Evolutionary conservation across 2,113 vertebrate genomes (phyloP).

Genomic region (Seriola rivoliana): DNA sequence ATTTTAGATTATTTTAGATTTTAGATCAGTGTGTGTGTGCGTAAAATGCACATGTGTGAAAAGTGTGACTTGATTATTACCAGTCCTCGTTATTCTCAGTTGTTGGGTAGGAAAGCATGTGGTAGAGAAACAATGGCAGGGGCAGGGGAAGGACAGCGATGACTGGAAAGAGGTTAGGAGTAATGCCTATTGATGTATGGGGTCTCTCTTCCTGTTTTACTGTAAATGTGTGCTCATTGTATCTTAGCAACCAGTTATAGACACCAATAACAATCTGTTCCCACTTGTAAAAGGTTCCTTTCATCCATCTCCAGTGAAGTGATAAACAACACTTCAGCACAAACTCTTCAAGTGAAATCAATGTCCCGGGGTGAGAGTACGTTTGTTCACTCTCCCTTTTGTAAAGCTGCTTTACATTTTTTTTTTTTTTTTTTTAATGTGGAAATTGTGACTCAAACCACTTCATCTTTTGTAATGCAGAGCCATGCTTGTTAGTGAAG

Average conservation of each 20-base stretch:
- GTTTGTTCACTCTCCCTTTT: constrained; percentile 33
- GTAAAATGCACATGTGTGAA: neutral
- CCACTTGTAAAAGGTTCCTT: constrained; percentile 44
- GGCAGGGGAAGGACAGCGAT: neutral
- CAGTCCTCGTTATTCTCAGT: neutral
- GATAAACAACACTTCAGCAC: constrained; percentile 51
- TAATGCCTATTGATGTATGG: constrained; percentile 42
- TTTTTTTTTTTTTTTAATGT: neutral
- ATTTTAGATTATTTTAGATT: too few species aligned
- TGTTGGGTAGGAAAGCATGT: neutral
- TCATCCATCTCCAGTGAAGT: constrained; percentile 58
- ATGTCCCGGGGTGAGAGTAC: constrained; percentile 17
- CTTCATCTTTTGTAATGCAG: constrained; percentile 22
- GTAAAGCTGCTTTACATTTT: neutral
- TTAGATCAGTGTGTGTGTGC: too few species aligned
- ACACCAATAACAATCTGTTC: constrained; percentile 39
- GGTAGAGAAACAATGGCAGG: constrained; percentile 41
- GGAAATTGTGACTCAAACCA: constrained; percentile 14
- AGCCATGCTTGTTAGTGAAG: neutral
- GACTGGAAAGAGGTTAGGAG: constrained; percentile 14
- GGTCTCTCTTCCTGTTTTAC: constrained; percentile 58
- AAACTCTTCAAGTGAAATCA: constrained; percentile 46
- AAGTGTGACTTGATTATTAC: neutral
- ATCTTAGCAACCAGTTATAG: constrained; percentile 56
- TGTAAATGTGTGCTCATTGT: constrained; percentile 39